These are phyloP conservation scores for Diprion similis DNA, from an alignment of 1,140 invertebrate genomes.

Conservation along the genomic window DNA sequence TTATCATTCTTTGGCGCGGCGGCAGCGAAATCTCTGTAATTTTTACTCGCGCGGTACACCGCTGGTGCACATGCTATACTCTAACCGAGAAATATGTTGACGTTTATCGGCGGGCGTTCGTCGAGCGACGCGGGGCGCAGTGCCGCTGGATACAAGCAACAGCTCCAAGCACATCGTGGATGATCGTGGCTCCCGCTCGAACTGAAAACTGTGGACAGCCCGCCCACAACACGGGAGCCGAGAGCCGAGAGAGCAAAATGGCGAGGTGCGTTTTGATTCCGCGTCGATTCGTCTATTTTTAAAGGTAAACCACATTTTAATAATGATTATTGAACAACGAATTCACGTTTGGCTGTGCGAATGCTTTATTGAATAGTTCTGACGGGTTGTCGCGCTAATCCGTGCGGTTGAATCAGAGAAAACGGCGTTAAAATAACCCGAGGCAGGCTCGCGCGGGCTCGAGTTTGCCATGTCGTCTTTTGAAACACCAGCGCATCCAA, in stretches of 20 bases:
- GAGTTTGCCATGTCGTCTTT: not conserved
- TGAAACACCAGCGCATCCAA: not conserved
- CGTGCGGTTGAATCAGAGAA: not conserved
- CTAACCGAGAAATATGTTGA: too few relatives aligned
- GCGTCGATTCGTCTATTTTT: constrained; percentile 2
- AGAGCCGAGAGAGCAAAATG: not conserved
- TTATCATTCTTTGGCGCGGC: too few relatives aligned
- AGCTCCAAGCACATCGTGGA: not conserved
- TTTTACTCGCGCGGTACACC: too few relatives aligned
- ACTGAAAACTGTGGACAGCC: not conserved
- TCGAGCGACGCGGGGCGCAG: too few relatives aligned
- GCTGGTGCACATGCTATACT: too few relatives aligned
- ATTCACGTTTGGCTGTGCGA: too few relatives aligned
- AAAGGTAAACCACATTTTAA: not conserved
- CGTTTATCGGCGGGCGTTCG: too few relatives aligned
- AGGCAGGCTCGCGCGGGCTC: not conserved
- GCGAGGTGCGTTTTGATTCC: not conserved
- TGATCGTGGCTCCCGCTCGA: constrained; percentile 6
- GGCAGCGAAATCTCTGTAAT: too few relatives aligned
- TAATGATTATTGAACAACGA: too few relatives aligned
- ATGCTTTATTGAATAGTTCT: too few relatives aligned
- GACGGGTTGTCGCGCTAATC: too few relatives aligned
- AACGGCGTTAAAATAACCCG: not conserved
- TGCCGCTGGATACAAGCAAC: not conserved
- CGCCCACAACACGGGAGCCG: constrained; percentile 2